Evolutionary conservation across 2,888 invertebrate genomes (phyloP).

Genomic region (Philonicus albiceps): DNA sequence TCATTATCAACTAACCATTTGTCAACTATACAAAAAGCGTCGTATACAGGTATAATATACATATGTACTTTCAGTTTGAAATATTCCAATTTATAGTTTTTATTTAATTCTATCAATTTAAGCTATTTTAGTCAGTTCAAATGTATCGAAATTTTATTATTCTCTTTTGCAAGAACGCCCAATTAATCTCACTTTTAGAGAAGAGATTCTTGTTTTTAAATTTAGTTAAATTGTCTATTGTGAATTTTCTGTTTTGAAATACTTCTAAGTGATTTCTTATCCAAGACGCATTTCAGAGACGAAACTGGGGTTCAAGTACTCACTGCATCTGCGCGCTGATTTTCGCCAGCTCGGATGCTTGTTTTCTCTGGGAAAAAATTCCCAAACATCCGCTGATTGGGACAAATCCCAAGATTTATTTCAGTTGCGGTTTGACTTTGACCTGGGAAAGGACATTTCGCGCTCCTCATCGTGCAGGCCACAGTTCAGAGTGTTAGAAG

Average conservation of each 20-base stretch:
- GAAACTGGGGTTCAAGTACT: background rate
- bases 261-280: background rate
- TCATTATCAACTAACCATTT: too few species aligned
- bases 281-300: background rate
- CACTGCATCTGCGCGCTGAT: background rate
- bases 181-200: too few species aligned
- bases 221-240: background rate
- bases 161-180: too few species aligned
- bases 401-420: slow-evolving; percentile 45
- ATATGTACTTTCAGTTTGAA: too few species aligned
- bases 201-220: background rate
- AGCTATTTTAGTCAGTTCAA: too few species aligned
- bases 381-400: slow-evolving; percentile 18
- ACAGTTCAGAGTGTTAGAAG: background rate
- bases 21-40: too few species aligned
- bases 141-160: too few species aligned
- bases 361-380: slow-evolving; percentile 4
- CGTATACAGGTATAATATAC: too few species aligned
- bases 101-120: too few species aligned
- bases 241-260: background rate
- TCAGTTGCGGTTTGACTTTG: slow-evolving; percentile 47
- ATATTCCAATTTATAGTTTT: too few species aligned
- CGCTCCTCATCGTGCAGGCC: slow-evolving; percentile 14
- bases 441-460: slow-evolving; percentile 21
- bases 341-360: background rate